Base-by-base conservation (phyloP, 2,888 invertebrate species). In the Physocephala rufipes region DNA sequence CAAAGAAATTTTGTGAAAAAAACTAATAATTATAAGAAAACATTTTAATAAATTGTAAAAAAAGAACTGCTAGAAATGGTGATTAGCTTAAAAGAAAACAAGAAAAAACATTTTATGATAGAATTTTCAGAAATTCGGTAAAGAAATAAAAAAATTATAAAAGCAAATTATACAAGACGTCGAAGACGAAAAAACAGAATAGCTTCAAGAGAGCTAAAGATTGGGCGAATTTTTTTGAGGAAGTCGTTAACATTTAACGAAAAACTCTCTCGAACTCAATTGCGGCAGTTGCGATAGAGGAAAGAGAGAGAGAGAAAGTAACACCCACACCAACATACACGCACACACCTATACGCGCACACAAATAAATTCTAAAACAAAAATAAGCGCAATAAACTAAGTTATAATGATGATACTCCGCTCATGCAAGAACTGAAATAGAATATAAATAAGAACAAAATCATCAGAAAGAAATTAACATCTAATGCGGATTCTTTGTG, bases 71-170 rank as follows among this genome's bases (percentile, higher is more conserved):
- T 74, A 71, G 72, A 74, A 74, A 71, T n/a, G 75, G 76, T 74
- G 74, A 76, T 76, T 70, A 73, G 62, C 75, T 71, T 61, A 61
- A 67, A 73, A 74, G 68, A 75, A 73, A 74, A 63, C 71, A n/a
- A n/a, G n/a, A n/a, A n/a, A n/a, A n/a, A n/a, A n/a, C n/a, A n/a
- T n/a, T n/a, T n/a, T n/a, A n/a, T n/a, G n/a, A n/a, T n/a, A n/a
- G n/a, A n/a, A n/a, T n/a, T n/a, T n/a, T 68, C 70, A 72, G 74
- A 36, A 36, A 36, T 9, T 36, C 9, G 4, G 58, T 62, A 19
- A 64, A 63, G 15, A 55, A 59, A 43, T 21, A 26, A 19, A 15
- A 36, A 67, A 67, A 28, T 59, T 30, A 59, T 24, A 59, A 7
- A 16, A 30, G 51, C 21, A 70, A 71, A 30, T 55, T 36, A 45